phyloP scores from a whole-genome alignment of 2,888 invertebrate genomes.

The Teleiodes luculella region DNA sequence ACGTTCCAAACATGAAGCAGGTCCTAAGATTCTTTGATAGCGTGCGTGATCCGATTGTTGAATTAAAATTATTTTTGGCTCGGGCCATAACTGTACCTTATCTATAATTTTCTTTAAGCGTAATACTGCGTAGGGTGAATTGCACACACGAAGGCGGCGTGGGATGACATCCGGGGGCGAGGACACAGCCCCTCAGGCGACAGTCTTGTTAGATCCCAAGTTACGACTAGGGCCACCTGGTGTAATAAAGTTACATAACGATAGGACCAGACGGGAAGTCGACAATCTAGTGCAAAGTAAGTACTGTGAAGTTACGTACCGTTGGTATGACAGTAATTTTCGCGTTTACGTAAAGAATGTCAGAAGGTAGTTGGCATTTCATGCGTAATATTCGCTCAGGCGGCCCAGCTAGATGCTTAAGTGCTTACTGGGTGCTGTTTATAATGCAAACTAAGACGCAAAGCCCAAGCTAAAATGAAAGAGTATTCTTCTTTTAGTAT shows the following conservation, averaged over 20 bases:
- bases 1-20: slow-evolving; percentile 36
- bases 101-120: background rate
- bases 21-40: slow-evolving; percentile 14
- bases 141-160: slow-evolving; percentile 25
- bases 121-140: slow-evolving; percentile 26
- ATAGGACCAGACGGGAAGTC: slow-evolving; percentile 23
- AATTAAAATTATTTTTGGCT: background rate
- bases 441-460: too few relatives aligned
- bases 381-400: background rate
- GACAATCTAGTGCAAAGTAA: slow-evolving; percentile 15
- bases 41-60: background rate
- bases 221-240: slow-evolving; percentile 19
- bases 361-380: slow-evolving; percentile 11
- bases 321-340: slow-evolving; percentile 20
- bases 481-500: too few relatives aligned
- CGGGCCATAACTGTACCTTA: background rate
- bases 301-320: slow-evolving; percentile 13
- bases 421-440: background rate
- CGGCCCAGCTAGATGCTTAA: background rate
- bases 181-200: slow-evolving; percentile 25
- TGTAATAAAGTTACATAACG: slow-evolving; percentile 22
- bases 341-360: slow-evolving; percentile 24
- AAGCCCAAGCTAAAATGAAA: too few relatives aligned
- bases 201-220: slow-evolving; percentile 26
- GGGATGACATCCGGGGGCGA: slow-evolving; percentile 30